These are phyloP conservation scores for Troides helena DNA, from an alignment of 2,888 invertebrate species.

Conservation along the genomic window DNA sequence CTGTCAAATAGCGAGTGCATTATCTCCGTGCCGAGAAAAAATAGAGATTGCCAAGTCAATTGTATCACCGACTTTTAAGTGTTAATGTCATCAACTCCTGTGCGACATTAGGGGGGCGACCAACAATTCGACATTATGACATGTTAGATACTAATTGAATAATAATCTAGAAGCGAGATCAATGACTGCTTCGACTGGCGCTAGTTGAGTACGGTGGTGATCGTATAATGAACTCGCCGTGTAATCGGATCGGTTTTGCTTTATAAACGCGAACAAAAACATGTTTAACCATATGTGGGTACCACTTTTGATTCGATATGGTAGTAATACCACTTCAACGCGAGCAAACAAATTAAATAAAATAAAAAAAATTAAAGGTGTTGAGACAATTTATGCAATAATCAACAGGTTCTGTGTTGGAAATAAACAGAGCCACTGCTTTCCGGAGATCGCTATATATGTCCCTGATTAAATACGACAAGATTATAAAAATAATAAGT, in stretches of 20 bases:
- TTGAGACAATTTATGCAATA: slow-evolving; percentile 2
- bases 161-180: slow-evolving; percentile 39
- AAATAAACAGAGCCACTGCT: background rate
- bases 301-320: slow-evolving; percentile 14
- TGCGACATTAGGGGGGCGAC: background rate
- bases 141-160: slow-evolving; percentile 31
- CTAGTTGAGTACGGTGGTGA: slow-evolving; percentile 39
- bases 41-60: slow-evolving; percentile 7
- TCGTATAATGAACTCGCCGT: slow-evolving; percentile 52
- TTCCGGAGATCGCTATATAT: background rate
- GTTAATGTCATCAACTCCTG: slow-evolving; percentile 17
- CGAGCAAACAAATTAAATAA: background rate
- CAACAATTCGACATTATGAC: background rate
- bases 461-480: background rate
- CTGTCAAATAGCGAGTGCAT: slow-evolving; percentile 21
- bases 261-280: slow-evolving; percentile 35
- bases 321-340: background rate
- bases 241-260: slow-evolving; percentile 36
- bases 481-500: background rate
- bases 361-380: slow-evolving; percentile 2
- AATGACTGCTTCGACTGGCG: slow-evolving; percentile 55
- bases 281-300: slow-evolving; percentile 11
- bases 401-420: background rate
- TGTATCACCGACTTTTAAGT: background rate
- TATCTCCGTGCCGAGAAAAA: slow-evolving; percentile 23